phyloP scores from a whole-genome alignment of 2,113 vertebrate species.

The Plotosus lineatus region DNA sequence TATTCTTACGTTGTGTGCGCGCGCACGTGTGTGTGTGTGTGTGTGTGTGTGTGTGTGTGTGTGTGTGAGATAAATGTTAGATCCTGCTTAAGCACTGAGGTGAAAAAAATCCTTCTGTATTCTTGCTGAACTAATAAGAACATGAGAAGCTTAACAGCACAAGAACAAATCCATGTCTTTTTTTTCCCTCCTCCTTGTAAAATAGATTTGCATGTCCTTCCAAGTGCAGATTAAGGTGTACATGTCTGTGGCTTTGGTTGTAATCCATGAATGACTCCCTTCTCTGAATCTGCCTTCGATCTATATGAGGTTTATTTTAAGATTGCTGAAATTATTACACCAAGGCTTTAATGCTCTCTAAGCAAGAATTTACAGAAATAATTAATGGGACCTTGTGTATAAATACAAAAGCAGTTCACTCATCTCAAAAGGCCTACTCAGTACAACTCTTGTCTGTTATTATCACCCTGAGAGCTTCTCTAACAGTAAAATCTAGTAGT shows the following conservation, averaged over 20 bases:
- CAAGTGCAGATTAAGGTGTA: background rate
- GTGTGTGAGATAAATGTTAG: background rate
- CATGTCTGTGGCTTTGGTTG: background rate
- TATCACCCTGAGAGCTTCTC: background rate
- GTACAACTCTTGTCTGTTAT: background rate
- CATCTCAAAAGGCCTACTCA: background rate
- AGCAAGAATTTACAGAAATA: background rate
- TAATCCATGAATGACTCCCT: background rate
- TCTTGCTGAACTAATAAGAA: background rate
- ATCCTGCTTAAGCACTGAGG: background rate
- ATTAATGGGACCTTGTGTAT: background rate
- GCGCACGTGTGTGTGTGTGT: too few species aligned
- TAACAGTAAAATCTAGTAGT: background rate
- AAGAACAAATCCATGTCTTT: background rate
- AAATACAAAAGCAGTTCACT: background rate
- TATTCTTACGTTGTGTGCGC: background rate
- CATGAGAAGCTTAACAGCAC: background rate
- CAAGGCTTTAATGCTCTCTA: background rate
- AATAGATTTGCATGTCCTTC: conserved; percentile 1
- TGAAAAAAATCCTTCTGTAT: background rate
- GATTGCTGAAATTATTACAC: background rate
- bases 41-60: too few species aligned
- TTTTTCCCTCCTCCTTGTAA: background rate
- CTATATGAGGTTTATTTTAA: background rate
- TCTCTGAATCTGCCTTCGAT: background rate